Percentiles rank a stretch among this genome's conserved stretches.
Evolutionary conservation across 2,888 invertebrate genomes (phyloP).

Genomic region (Erpobdella octoculata): DNA sequence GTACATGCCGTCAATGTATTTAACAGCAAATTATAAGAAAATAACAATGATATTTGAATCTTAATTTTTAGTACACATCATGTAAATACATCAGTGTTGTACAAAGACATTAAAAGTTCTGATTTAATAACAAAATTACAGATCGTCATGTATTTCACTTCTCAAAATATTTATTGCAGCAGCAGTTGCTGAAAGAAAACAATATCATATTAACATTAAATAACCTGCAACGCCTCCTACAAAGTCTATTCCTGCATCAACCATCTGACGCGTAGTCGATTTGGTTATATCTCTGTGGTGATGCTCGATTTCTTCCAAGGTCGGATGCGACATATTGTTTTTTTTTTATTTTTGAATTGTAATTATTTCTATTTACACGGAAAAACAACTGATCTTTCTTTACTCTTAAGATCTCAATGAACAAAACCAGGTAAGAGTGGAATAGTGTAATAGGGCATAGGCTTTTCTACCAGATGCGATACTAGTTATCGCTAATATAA

Average conservation of each 20-base stretch:
- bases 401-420: too few species aligned
- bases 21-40: neutral
- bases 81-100: neutral
- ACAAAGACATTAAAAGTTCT: too few species aligned
- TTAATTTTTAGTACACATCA: neutral
- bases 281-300: neutral
- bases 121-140: too few species aligned
- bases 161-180: neutral
- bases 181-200: neutral
- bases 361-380: neutral
- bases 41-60: neutral
- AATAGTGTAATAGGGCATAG: too few species aligned
- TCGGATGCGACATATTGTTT: conserved; percentile 15
- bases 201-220: neutral
- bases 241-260: conserved; percentile 36
- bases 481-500: too few species aligned
- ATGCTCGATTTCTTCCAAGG: neutral
- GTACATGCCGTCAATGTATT: too few species aligned
- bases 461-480: too few species aligned
- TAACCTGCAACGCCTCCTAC: conserved; percentile 35
- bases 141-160: too few species aligned
- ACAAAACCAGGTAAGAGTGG: too few species aligned
- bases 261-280: conserved; percentile 15
- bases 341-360: neutral
- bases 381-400: too few species aligned